Conservation (phyloP, 2,888 invertebrate genomes). For the Nasonovia ribisnigri region DNA sequence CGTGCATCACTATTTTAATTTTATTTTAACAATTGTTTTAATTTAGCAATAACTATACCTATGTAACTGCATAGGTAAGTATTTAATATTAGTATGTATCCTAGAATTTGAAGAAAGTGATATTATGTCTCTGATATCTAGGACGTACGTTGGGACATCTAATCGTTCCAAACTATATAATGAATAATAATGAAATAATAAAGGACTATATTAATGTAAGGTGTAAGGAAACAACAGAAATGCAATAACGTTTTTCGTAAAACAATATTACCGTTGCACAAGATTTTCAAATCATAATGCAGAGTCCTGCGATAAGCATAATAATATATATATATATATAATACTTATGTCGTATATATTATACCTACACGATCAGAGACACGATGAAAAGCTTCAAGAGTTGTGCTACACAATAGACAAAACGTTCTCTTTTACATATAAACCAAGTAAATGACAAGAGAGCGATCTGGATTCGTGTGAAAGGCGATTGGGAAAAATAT, state of each 20-base stretch:
- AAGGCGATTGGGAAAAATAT: constrained; percentile 38
- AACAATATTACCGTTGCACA: constrained; percentile 19
- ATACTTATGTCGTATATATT: not conserved
- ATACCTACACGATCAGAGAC: constrained; percentile 1
- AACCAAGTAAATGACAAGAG: not conserved
- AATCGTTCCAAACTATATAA: not conserved
- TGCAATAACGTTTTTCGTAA: not conserved
- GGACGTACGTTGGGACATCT: constrained; percentile 3
- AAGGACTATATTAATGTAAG: not conserved
- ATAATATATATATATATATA: not conserved
- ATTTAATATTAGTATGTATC: not conserved
- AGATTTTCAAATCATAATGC: not conserved
- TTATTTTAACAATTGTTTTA: not conserved
- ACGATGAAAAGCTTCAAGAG: constrained; percentile 45
- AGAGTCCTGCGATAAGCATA: not conserved
- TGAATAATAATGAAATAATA: not conserved
- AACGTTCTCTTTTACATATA: constrained; percentile 6
- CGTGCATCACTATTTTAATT: not conserved
- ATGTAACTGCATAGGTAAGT: not conserved
- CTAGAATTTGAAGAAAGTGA: not conserved
- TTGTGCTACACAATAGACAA: constrained; percentile 11
- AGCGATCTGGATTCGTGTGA: constrained; percentile 31
- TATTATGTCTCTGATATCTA: not conserved
- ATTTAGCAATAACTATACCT: not conserved
- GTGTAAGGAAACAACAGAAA: not conserved